Conservation (phyloP, 2,888 invertebrate genomes). For the Mythimna albipuncta region DNA sequence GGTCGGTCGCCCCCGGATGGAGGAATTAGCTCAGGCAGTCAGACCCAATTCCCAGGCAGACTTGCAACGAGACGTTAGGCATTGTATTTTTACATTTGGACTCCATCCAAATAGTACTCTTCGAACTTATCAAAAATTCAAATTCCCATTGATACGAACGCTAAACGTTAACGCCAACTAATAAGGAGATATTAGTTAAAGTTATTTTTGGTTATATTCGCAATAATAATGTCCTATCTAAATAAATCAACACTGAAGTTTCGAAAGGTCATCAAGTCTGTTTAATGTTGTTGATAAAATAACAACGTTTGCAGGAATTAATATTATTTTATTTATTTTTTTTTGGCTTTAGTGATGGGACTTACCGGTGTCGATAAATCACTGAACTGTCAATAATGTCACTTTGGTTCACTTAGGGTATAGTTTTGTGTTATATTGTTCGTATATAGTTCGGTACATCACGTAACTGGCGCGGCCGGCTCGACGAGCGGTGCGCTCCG, state of each 20-base stretch:
- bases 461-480: constrained; percentile 42
- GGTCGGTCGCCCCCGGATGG: constrained; percentile 59
- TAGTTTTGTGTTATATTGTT: constrained; percentile 59
- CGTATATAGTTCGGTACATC: constrained; percentile 66
- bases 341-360: constrained; percentile 24
- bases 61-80: constrained; percentile 82
- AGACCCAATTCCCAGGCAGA: constrained; percentile 78
- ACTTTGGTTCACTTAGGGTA: constrained; percentile 60
- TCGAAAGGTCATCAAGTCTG: constrained; percentile 61
- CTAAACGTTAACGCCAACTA: constrained; percentile 42
- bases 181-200: constrained; percentile 41
- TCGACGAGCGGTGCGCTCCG: constrained; percentile 57
- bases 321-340: constrained; percentile 25
- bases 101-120: constrained; percentile 86
- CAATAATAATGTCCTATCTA: constrained; percentile 37
- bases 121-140: constrained; percentile 77
- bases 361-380: constrained; percentile 57
- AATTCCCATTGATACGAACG: constrained; percentile 68
- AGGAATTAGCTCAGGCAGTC: constrained; percentile 66
- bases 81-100: constrained; percentile 90
- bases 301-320: constrained; percentile 43
- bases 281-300: constrained; percentile 65
- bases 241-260: constrained; percentile 53
- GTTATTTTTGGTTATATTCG: constrained; percentile 51
- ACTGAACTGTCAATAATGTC: constrained; percentile 52